Base-by-base conservation (phyloP, 2,888 invertebrate genomes). In the Polydesmus complanatus region DNA sequence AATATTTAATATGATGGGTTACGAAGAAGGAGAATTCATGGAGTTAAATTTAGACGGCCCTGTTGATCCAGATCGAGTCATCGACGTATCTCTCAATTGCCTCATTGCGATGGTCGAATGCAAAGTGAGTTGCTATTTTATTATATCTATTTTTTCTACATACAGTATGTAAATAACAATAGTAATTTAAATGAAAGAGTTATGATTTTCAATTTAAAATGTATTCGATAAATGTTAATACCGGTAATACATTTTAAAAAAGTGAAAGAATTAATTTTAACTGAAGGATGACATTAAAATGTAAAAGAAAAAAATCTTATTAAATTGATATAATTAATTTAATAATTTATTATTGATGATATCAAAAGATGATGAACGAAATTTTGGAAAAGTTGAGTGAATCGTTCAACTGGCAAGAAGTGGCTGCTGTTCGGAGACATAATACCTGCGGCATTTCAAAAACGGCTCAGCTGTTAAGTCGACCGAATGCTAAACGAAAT, bases 21-120 rank as follows among this genome's bases (percentile, higher is more conserved):
- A 92, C 72, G 81, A 81, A 62, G 76, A 65, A 51, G 55, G 61
- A 8, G 59, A 63, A 14, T 27, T 63, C 21, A 62, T 60, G 53
- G 64, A 65, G 27, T 49, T 66, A 22, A 61, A 62, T 55, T 60
- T 66, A 18, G 83, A 85, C 62, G 85, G 82, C 5, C 87, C 88
- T 23, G 82, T 87, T 62, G 89, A 89, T 71, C 88, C 87, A 0
- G 89, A 89, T 73, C 81, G 82, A 73, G 85, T 88, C 2, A 81
- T 84, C 21, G 83, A 81, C 63, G 84, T 91, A 1, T 88, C 88
- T 0, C 78, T 86, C 59, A 91, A 92, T 73, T 88, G 89, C 19
- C 80, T 91, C 67, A 83, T 88, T 27, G 92, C 91, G 22, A 85
- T 85, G 73, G 86, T 88, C 53, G 92, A 92, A 76, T 90, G 90